Evolutionary conservation across 2,888 invertebrate species (phyloP).

Genomic region (Oligia latruncula): DNA sequence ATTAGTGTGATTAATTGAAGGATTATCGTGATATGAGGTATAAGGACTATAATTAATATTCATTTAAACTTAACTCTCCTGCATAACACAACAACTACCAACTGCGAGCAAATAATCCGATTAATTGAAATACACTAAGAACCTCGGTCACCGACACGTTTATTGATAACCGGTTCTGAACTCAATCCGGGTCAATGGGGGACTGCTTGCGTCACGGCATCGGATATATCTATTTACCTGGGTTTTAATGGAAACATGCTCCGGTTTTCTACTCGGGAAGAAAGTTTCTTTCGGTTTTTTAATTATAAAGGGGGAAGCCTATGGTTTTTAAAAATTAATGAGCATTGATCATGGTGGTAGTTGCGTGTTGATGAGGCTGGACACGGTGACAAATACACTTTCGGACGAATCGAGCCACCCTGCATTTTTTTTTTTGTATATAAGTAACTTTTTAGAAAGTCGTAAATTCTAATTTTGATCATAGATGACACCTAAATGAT

Average conservation of each 20-base stretch:
- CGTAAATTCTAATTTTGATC: background rate
- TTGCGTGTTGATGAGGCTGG: background rate
- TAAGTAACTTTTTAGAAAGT: background rate
- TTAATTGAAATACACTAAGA: constrained; percentile 64
- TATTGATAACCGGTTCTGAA: constrained; percentile 57
- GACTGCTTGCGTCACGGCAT: constrained; percentile 48
- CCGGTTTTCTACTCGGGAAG: background rate
- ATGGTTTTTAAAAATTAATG: no score
- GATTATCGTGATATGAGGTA: background rate
- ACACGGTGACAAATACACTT: background rate
- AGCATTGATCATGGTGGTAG: background rate
- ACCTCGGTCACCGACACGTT: constrained; percentile 47
- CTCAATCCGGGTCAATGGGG: constrained; percentile 60
- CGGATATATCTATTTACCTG: constrained; percentile 47
- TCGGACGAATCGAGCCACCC: background rate
- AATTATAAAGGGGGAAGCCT: background rate
- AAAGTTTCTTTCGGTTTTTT: background rate
- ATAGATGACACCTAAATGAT: background rate
- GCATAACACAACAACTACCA: constrained; percentile 30
- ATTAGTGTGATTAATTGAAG: background rate
- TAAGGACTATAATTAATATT: background rate
- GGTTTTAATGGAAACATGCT: constrained; percentile 37
- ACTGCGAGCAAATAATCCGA: constrained; percentile 56
- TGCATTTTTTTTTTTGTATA: no score
- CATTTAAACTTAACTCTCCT: background rate